Evolutionary conservation across 2,888 invertebrate genomes (phyloP).

Genomic region (Cheilosia grossa): DNA sequence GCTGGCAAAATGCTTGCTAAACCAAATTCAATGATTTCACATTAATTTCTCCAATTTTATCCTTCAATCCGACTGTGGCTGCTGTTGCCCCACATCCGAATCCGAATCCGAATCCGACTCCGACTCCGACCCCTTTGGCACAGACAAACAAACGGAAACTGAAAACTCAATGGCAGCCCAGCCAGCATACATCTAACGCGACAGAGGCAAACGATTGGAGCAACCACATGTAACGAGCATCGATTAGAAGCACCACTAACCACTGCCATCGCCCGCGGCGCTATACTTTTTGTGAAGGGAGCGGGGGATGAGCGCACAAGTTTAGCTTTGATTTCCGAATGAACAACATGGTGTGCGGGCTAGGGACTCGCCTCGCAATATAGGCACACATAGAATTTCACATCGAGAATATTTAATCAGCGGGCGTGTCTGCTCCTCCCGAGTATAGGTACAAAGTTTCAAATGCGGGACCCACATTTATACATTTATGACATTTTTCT

Average conservation of each 20-base stretch:
- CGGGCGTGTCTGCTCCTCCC: background rate
- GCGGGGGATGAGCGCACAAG: slow-evolving; percentile 6
- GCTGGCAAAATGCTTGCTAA: slow-evolving; percentile 68
- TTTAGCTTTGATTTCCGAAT: slow-evolving; percentile 63
- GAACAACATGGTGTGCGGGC: slow-evolving; percentile 19
- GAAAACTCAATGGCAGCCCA: slow-evolving; percentile 46
- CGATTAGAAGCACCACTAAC: slow-evolving; percentile 73
- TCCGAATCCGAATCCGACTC: background rate
- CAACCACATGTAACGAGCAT: slow-evolving; percentile 74
- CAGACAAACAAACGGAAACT: slow-evolving; percentile 59
- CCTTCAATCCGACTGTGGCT: slow-evolving; percentile 69
- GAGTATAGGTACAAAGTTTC: slow-evolving; percentile 4
- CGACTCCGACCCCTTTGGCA: slow-evolving; percentile 22
- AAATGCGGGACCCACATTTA: slow-evolving; percentile 49
- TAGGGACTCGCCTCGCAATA: background rate
- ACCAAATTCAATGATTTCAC: slow-evolving; percentile 74
- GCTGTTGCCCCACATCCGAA: slow-evolving; percentile 18
- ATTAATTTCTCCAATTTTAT: slow-evolving; percentile 74
- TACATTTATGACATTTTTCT: slow-evolving; percentile 54
- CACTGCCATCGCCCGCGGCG: slow-evolving; percentile 48
- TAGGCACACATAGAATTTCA: slow-evolving; percentile 39
- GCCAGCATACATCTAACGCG: slow-evolving; percentile 47
- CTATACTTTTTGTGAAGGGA: slow-evolving; percentile 23
- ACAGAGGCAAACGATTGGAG: slow-evolving; percentile 70
- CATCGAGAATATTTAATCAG: slow-evolving; percentile 30